phyloP scores from a whole-genome alignment of 2,888 invertebrate genomes.

The Candidula unifasciata region DNA sequence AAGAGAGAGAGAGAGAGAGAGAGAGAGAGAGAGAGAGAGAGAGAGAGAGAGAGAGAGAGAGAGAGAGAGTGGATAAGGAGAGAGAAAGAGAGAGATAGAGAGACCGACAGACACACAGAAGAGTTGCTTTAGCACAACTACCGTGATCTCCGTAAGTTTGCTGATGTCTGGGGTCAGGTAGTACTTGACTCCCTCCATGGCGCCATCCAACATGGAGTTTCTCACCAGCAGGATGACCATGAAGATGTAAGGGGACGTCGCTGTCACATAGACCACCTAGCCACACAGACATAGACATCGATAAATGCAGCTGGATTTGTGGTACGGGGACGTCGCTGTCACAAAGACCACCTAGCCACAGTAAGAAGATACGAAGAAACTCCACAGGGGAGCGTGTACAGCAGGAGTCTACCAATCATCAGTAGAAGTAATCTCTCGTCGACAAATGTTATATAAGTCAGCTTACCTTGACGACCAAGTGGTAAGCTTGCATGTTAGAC shows the following conservation, averaged over 20 bases:
- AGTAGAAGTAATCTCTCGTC: too few relatives aligned
- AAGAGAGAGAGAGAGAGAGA: too few relatives aligned
- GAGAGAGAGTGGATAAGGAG: neutral
- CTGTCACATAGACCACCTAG: slow-evolving; percentile 76
- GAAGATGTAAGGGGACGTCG: slow-evolving; percentile 74
- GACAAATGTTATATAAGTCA: too few relatives aligned
- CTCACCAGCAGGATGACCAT: slow-evolving; percentile 72
- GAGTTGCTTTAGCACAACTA: slow-evolving; percentile 49
- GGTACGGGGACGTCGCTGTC: slow-evolving; percentile 75
- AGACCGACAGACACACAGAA: too few relatives aligned
- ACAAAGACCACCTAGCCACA: slow-evolving; percentile 75
- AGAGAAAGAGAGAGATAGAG: neutral
- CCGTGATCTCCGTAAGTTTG: slow-evolving; percentile 82
- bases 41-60: neutral
- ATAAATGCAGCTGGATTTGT: too few relatives aligned
- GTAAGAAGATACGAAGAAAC: too few relatives aligned
- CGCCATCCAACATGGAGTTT: slow-evolving; percentile 80
- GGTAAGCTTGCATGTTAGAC: too few relatives aligned
- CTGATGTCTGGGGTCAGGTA: slow-evolving; percentile 87
- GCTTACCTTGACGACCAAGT: too few relatives aligned
- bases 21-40: too few relatives aligned
- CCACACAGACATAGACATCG: slow-evolving; percentile 20
- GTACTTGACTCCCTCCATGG: slow-evolving; percentile 84
- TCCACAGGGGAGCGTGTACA: too few relatives aligned
- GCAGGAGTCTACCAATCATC: too few relatives aligned